phyloP scores from a whole-genome alignment of 1,140 invertebrate species.

The Drosophila nasuta region DNA sequence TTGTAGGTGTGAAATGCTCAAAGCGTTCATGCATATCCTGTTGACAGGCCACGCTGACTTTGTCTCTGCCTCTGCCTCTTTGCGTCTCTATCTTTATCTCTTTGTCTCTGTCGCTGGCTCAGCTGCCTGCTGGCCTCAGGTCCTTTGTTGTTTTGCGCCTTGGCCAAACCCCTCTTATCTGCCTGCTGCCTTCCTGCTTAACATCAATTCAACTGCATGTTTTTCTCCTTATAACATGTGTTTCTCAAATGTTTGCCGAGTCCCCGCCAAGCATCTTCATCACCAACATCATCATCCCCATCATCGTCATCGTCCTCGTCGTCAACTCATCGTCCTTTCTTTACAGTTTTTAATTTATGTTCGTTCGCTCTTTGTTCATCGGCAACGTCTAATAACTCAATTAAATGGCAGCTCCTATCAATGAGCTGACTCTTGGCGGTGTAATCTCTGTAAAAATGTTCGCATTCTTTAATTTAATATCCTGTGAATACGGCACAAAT shows the following conservation, averaged over 20 bases:
- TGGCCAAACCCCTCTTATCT: slow-evolving; percentile 25
- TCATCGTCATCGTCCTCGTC: slow-evolving; percentile 45
- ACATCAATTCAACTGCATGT: slow-evolving; percentile 22
- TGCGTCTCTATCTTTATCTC: slow-evolving; percentile 15
- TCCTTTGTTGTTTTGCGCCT: slow-evolving; percentile 47
- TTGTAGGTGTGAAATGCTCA: slow-evolving; percentile 79
- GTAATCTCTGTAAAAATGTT: slow-evolving; percentile 72
- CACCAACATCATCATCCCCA: slow-evolving; percentile 29
- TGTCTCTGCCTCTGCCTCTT: slow-evolving; percentile 39
- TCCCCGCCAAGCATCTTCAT: slow-evolving; percentile 46
- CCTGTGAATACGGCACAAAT: slow-evolving; percentile 54
- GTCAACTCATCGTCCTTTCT: slow-evolving; percentile 26
- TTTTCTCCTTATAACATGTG: slow-evolving; percentile 66
- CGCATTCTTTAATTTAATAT: slow-evolving; percentile 77
- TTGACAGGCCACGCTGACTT: slow-evolving; percentile 67
- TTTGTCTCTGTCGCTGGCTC: neutral
- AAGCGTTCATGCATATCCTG: slow-evolving; percentile 77
- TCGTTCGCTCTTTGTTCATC: slow-evolving; percentile 42
- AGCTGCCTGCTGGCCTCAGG: slow-evolving; percentile 31
- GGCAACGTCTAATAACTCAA: slow-evolving; percentile 73
- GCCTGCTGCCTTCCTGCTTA: slow-evolving; percentile 19
- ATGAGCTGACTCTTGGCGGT: slow-evolving; percentile 42
- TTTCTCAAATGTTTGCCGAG: slow-evolving; percentile 70
- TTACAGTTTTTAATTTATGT: slow-evolving; percentile 37
- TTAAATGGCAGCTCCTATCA: slow-evolving; percentile 68